Evolutionary conservation across 1,140 invertebrate genomes (phyloP), one percentile per base, ranked within the genome.

Genomic region (Wiebesia pumilae): DNA sequence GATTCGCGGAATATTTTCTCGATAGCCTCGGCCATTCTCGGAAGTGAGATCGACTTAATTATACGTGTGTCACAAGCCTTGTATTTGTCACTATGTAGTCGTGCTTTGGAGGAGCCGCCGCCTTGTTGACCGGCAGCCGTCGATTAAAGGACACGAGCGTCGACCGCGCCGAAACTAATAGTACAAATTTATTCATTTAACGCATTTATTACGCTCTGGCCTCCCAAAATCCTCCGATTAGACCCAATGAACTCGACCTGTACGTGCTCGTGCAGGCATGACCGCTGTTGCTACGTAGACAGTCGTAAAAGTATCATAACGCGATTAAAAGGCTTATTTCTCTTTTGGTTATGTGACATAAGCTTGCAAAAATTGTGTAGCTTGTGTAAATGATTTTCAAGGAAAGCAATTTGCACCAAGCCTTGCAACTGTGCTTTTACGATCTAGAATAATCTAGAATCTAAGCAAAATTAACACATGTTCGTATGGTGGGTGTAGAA

Each of bases 61-160:
- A 91, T 87, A 89, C 79, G 85, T 84, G 86, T 88, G 86, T 89
- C 86, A 90, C 87, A 86, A 88, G 87, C 89, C 88, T 88, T 89
- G 91, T 90, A 90, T 91, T 91, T 90, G 91, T 91, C 90, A 90
- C 89, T 89, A 81, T 88, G 87, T 80, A 69, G 71, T 83, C 89
- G 87, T 81, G 90, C 80, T 87, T 75, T 75, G 87, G 89, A 83
- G 81, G 73, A 43, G 81, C 67, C 73, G 40, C 21, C 73, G 40
- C 24, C 73, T 12, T 9, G 38, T 51, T 67, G 86, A 51, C 69
- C 78, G 54, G 77, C 71, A 38, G 88, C 79, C 54, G 58, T 80
- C 83, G 87, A 91, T 91, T 91, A 91, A 90, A 91, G 85, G 88
- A 89, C 84, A 82, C 80, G 78, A 65, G 69, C 78, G 87, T 87